Percentiles rank a stretch among this genome's conserved stretches.
Conservation (phyloP, 1,140 invertebrate genomes). For the Phortica variegata region DNA sequence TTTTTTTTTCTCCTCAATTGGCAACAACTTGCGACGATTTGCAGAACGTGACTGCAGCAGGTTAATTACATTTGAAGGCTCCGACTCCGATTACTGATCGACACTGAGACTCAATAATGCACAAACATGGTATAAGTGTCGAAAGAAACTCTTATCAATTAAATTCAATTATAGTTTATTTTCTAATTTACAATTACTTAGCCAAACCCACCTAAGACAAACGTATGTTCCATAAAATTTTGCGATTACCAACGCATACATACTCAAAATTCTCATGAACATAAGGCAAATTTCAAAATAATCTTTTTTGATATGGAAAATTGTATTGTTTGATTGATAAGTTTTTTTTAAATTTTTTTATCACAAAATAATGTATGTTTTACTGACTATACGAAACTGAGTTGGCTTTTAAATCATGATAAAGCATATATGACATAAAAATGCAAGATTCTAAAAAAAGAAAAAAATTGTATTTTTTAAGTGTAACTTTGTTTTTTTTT, state of each 20-base stretch:
- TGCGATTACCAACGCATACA: constrained; percentile 15
- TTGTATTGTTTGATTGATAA: constrained; percentile 36
- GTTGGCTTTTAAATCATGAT: constrained; percentile 18
- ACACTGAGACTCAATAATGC: constrained; percentile 9
- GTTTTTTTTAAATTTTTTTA: constrained; percentile 14
- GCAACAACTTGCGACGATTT: constrained; percentile 15
- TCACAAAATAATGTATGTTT: constrained; percentile 13
- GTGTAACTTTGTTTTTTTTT: constrained; percentile 44
- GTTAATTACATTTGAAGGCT: constrained; percentile 29
- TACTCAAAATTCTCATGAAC: neutral
- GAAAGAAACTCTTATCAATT: constrained; percentile 35
- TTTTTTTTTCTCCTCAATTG: constrained; percentile 40
- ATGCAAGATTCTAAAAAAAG: too few species aligned
- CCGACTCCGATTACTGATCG: constrained; percentile 19
- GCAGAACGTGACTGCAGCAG: constrained; percentile 10
- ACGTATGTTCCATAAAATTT: too few species aligned
- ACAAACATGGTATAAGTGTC: constrained; percentile 36
- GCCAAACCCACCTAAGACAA: constrained; percentile 35
- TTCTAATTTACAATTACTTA: constrained; percentile 33
- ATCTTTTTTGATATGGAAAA: constrained; percentile 23
- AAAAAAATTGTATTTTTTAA: constrained; percentile 43
- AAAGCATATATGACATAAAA: too few species aligned
- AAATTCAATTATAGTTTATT: constrained; percentile 45
- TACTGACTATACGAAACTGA: too few species aligned
- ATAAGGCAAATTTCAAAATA: constrained; percentile 8